Base-by-base conservation (phyloP, 2,113 vertebrate genomes). In the Herpetotheres cachinnans region DNA sequence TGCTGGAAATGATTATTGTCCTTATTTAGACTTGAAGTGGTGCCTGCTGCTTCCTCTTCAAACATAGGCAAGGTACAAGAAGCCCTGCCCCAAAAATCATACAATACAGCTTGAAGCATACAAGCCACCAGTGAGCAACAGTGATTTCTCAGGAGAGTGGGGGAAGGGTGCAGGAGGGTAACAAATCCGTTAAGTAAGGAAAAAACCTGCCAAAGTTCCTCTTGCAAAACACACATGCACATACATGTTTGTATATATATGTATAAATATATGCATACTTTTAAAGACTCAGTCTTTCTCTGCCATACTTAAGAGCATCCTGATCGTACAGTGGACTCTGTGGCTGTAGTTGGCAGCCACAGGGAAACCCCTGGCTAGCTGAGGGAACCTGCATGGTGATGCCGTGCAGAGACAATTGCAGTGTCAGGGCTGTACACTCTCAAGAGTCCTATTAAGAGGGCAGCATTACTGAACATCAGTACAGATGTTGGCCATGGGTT, bases 1-100 rank as follows among this genome's bases (percentile, higher is more conserved):
- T 95, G 86, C 66, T 97, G 94, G 86, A 95, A 95, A 93, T 89
- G 3, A 92, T 95, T 92, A 86, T 72, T 89, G 83, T 82, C 69
- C 92, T 97, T 96, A 95, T 95, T 95, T 84, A 89, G 52, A 87
- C 61, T 96, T 86, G 67, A 94, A 95, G 65, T 94, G 81, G 54
- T 94, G 69, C 86, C 90, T 13, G 42, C 52, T 83, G 67, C 56
- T 92, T 95, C 80, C 63, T 94, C 69, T 63, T 92, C 69, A 95
- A 95, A 86, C 36, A 96, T 0, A 93, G 83, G 12, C 89, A 91
- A 97, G 61, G 72, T 89, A 34, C 8, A 69, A 89, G 81, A 95
- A 93, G 87, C 15, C 15, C 40, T 96, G 49, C 40, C 73, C 73
- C 77, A 0, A 78, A 71, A 89, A 82, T 83, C 44, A 38, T 29